Percentiles rank a stretch among this genome's conserved stretches.
Evolutionary conservation across 2,888 invertebrate species (phyloP).

Genomic region (Falcaria lacertinaria): DNA sequence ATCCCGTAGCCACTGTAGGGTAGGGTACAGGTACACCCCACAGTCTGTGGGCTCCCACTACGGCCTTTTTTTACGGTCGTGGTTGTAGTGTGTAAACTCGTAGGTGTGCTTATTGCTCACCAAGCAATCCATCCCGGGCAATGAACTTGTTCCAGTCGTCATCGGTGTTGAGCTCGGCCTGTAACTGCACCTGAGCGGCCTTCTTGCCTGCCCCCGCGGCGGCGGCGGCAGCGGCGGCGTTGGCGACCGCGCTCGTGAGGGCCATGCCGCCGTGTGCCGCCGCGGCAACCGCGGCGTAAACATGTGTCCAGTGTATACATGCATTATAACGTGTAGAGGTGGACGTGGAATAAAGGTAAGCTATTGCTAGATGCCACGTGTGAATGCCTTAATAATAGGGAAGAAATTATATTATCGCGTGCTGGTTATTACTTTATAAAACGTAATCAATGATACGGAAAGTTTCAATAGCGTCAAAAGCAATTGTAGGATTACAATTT

Average conservation of each 20-base stretch:
- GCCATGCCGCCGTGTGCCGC: conserved; percentile 40
- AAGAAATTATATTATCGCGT: too few species aligned
- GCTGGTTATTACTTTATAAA: too few species aligned
- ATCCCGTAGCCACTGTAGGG: too few species aligned
- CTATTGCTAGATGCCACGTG: background rate
- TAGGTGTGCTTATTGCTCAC: conserved; percentile 74
- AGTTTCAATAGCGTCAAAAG: too few species aligned
- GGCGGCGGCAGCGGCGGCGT: conserved; percentile 61
- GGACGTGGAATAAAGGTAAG: background rate
- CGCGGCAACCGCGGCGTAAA: conserved; percentile 4
- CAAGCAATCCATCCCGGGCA: conserved; percentile 86
- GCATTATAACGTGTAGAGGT: background rate
- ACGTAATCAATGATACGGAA: too few species aligned
- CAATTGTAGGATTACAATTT: too few species aligned
- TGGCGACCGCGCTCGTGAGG: conserved; percentile 64
- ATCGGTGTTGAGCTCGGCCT: conserved; percentile 88
- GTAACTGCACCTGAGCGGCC: conserved; percentile 86
- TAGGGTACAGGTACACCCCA: too few species aligned
- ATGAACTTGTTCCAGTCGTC: conserved; percentile 92
- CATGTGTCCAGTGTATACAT: background rate
- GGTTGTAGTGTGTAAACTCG: too few species aligned
- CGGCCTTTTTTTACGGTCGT: too few species aligned
- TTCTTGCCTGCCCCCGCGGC: conserved; percentile 83
- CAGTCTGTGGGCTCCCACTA: too few species aligned
- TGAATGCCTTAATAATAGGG: background rate